Conservation (phyloP, 1,140 invertebrate species). For the Trachymyrmex septentrionalis region DNA sequence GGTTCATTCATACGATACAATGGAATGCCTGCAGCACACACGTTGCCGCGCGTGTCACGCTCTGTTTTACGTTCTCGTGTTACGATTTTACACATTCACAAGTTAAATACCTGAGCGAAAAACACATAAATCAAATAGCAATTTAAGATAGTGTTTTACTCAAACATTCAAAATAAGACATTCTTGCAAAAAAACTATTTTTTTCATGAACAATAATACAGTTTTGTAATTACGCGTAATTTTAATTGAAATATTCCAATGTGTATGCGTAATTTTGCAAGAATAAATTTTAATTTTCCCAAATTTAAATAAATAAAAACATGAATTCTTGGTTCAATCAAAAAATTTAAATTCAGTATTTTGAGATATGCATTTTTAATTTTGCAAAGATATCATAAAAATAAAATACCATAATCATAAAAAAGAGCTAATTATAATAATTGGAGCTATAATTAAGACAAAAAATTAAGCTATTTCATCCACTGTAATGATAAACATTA, state of each 20-base stretch:
- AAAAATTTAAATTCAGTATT: background rate
- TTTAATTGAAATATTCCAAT: constrained; percentile 7
- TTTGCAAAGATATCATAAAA: background rate
- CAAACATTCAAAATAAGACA: background rate
- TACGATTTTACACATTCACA: constrained; percentile 48
- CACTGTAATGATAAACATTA: background rate
- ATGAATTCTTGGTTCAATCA: background rate
- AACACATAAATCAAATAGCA: constrained; percentile 2
- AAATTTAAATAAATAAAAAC: background rate
- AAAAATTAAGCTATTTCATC: background rate
- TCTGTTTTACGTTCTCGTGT: constrained; percentile 44
- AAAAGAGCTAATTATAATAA: background rate
- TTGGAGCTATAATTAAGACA: background rate
- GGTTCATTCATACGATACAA: constrained; percentile 72
- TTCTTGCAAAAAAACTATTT: background rate
- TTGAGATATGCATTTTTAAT: background rate
- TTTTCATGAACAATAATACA: background rate
- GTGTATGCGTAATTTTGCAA: background rate
- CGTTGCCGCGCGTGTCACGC: background rate
- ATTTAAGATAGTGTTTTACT: constrained; percentile 2
- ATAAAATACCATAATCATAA: too few relatives aligned
- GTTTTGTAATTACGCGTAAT: background rate
- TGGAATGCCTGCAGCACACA: constrained; percentile 61
- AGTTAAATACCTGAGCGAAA: constrained; percentile 53
- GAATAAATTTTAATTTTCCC: background rate